Evolutionary conservation across 2,888 invertebrate species (phyloP), one percentile per base, ranked within the genome.

Genomic region (Nebria salina): DNA sequence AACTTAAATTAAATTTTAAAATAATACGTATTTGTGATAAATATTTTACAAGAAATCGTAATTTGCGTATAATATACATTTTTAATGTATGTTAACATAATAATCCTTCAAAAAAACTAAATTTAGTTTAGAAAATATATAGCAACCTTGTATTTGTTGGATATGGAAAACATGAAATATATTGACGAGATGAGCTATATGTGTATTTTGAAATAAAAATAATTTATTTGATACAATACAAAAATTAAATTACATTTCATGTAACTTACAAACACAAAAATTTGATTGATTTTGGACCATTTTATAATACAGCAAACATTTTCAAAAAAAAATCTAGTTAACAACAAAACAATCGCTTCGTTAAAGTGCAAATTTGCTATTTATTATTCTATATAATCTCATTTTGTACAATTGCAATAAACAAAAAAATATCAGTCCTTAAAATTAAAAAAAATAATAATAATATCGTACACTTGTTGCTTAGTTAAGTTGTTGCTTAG

Each of bases 281-380:
- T 68, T 77, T 72, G 20, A 65, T 77, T 77, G 66, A 76, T 76
- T 77, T 72, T 25, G 54, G 54, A 54, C 54, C 54, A 54, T 68
- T 77, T 77, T 77, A 54, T 77, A 77, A 72, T 72, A 72, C 54
- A 54, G 77, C 72, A 72, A 75, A 66, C 25, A 65, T 77, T 77
- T 72, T 72, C 20, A 20, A 20, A 20, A 20, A 77, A 77, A 77
- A 77, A 72, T 77, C 65, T 70, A 77, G 70, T 20, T 72, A 72
- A 77, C 72, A 72, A 77, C 77, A 77, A 77, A 77, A 77, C 72
- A 64, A 72, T 42, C 65, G 65, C 70, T 54, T 54, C 54, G 54
- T 54, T 76, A 65, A 76, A 73, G 72, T 78, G 78, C 78, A 78
- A 78, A 78, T 76, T 68, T 26, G 65, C 78, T 78, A 78, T 72